phyloP scores from a whole-genome alignment of 2,888 invertebrate species.

The Lithophane ornitopus region DNA sequence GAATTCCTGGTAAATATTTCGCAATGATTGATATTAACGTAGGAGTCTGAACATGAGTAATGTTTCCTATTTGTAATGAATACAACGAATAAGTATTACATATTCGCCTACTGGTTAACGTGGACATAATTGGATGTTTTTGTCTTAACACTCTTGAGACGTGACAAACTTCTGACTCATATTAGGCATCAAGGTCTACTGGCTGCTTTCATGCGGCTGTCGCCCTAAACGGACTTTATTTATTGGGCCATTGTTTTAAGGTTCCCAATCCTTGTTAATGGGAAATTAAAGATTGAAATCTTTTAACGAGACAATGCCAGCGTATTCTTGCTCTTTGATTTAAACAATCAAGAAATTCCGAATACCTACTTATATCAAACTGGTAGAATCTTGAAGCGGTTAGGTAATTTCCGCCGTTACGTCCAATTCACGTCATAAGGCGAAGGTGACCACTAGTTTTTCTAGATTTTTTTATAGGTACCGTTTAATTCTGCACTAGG shows the following conservation, averaged over 20 bases:
- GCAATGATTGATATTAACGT: slow-evolving; percentile 63
- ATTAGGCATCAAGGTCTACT: slow-evolving; percentile 68
- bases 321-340: background rate
- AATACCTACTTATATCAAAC: slow-evolving; percentile 9
- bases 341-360: slow-evolving; percentile 31
- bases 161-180: slow-evolving; percentile 74
- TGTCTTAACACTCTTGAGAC: slow-evolving; percentile 65
- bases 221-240: slow-evolving; percentile 63
- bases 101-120: slow-evolving; percentile 60
- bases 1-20: slow-evolving; percentile 60
- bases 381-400: slow-evolving; percentile 25
- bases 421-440: slow-evolving; percentile 57
- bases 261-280: slow-evolving; percentile 45
- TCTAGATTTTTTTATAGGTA: slow-evolving; percentile 37
- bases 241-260: slow-evolving; percentile 56
- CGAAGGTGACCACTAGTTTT: slow-evolving; percentile 53
- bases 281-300: slow-evolving; percentile 44
- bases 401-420: slow-evolving; percentile 52
- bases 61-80: slow-evolving; percentile 62
- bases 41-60: slow-evolving; percentile 67
- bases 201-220: slow-evolving; percentile 53
- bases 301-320: slow-evolving; percentile 33
- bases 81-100: slow-evolving; percentile 53
- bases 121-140: slow-evolving; percentile 74
- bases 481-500: slow-evolving; percentile 28